Evolutionary conservation across 2,888 invertebrate genomes (phyloP).

Genomic region (Chalcis sispes): DNA sequence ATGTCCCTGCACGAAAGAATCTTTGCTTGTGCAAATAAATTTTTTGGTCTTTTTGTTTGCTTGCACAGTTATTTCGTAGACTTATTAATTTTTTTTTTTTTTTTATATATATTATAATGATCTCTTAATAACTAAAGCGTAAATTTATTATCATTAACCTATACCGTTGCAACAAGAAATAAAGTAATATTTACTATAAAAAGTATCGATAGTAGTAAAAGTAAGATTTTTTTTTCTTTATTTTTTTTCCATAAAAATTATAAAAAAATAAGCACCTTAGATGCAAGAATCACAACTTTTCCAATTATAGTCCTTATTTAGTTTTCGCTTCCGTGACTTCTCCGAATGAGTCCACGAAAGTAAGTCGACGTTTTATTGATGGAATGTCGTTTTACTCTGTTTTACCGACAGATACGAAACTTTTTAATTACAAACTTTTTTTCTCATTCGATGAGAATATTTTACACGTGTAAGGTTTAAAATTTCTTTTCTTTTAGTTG

Average conservation of each 20-base stretch:
- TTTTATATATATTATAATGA: constrained; percentile 1
- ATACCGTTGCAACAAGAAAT: constrained; percentile 8
- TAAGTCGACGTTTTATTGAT: constrained; percentile 1
- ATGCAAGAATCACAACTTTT: constrained; percentile 36
- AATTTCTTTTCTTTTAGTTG: background rate
- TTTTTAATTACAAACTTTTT: constrained; percentile 16
- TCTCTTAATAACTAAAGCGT: constrained; percentile 9
- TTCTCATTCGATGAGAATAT: background rate
- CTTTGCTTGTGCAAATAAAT: too few species aligned
- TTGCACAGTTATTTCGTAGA: too few species aligned
- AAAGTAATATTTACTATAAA: background rate
- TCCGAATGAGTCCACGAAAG: background rate
- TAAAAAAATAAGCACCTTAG: constrained; percentile 31
- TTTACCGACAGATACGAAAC: constrained; percentile 12
- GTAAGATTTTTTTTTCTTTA: background rate
- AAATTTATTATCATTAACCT: constrained; percentile 4
- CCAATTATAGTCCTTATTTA: constrained; percentile 29
- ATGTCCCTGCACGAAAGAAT: too few species aligned
- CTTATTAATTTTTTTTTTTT: background rate
- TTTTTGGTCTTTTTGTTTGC: too few species aligned
- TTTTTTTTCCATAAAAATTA: background rate
- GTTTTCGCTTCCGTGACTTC: background rate
- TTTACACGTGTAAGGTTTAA: background rate
- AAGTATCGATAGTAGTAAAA: too few species aligned
- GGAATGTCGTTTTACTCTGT: constrained; percentile 40